phyloP scores from a whole-genome alignment of 2,113 vertebrate species.

The Cololabis saira region DNA sequence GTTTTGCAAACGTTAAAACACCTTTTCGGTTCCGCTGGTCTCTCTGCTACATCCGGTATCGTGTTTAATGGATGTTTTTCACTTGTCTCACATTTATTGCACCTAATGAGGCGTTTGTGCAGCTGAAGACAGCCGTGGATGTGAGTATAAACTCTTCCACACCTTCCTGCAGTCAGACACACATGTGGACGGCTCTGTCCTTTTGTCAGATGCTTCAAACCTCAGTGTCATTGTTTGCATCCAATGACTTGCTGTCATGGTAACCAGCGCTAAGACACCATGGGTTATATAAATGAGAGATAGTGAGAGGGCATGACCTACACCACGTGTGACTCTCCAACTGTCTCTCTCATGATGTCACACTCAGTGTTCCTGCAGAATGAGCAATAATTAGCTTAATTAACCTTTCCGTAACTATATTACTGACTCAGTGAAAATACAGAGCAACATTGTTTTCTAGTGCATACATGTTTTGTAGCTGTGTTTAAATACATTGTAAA shows the following conservation, averaged over 20 bases:
- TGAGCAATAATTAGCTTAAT: background rate
- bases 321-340: slow-evolving; percentile 30
- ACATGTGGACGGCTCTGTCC: slow-evolving; percentile 26
- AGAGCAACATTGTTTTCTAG: too few relatives aligned
- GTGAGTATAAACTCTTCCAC: slow-evolving; percentile 18
- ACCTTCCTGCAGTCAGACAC: slow-evolving; percentile 32
- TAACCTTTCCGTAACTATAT: too few relatives aligned
- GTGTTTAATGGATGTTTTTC: background rate
- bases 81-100: too few relatives aligned
- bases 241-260: slow-evolving; percentile 72
- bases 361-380: slow-evolving; percentile 36
- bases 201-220: slow-evolving; percentile 50
- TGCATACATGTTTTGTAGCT: too few relatives aligned
- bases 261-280: slow-evolving; percentile 55
- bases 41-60: background rate
- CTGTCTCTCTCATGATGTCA: slow-evolving; percentile 10
- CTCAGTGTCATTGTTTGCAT: slow-evolving; percentile 70
- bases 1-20: background rate
- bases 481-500: too few relatives aligned
- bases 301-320: slow-evolving; percentile 61
- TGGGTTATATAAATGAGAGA: slow-evolving; percentile 63
- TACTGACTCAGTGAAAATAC: too few relatives aligned
- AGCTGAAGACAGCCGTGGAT: background rate
- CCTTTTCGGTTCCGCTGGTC: background rate
- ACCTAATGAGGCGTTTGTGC: background rate